Evolutionary conservation across 2,888 invertebrate species (phyloP).

Genomic region (Pseudococcus longispinus): DNA sequence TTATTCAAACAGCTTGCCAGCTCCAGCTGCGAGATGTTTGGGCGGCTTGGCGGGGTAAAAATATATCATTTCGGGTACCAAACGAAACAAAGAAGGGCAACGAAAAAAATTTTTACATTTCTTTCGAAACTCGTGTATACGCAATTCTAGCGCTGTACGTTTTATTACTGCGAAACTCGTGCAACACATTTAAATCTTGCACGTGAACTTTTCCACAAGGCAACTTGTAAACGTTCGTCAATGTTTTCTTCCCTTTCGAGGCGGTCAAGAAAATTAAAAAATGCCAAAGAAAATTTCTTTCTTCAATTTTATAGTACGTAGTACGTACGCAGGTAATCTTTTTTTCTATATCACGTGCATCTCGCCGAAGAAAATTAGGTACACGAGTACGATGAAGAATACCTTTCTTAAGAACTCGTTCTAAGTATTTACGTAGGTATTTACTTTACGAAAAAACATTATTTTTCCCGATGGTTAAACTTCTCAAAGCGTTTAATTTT

Average conservation of each 20-base stretch:
- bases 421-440: background rate
- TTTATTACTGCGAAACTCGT: constrained; percentile 14
- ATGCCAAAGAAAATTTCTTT: background rate
- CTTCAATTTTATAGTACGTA: background rate
- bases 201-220: background rate
- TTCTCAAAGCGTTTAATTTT: background rate
- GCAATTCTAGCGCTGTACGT: background rate
- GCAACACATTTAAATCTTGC: constrained; percentile 22
- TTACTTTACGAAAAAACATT: background rate
- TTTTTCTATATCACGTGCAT: background rate
- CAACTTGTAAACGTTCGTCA: background rate
- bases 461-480: constrained; percentile 10
- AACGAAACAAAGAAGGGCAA: background rate
- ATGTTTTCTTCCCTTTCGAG: background rate
- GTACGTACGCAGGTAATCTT: background rate
- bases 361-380: background rate
- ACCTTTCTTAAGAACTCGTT: background rate
- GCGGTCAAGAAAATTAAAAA: constrained; percentile 20
- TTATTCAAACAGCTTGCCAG: constrained; percentile 27
- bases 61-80: background rate
- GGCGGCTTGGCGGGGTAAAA: background rate
- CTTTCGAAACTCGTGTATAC: background rate
- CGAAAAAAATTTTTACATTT: background rate
- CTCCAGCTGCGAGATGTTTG: constrained; percentile 7
- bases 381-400: background rate